phyloP scores from a whole-genome alignment of 2,888 invertebrate genomes.

The Quadroppia sp. region DNA sequence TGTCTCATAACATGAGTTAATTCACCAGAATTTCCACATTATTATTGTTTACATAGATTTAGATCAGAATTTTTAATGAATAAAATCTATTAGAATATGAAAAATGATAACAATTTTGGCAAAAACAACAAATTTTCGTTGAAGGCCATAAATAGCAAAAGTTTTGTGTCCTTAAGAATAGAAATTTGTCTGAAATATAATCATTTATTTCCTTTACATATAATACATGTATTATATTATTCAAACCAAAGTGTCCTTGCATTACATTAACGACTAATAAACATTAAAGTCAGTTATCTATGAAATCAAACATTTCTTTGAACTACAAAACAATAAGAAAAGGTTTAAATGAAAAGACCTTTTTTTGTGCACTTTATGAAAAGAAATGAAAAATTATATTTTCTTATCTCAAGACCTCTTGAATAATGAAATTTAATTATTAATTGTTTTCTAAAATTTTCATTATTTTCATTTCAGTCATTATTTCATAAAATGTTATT shows the following conservation, averaged over 20 bases:
- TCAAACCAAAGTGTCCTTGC: neutral
- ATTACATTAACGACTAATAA: conserved; percentile 5
- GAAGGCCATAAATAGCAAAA: neutral
- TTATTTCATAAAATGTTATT: too few species aligned
- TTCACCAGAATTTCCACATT: too few species aligned
- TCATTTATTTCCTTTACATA: neutral
- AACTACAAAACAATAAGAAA: neutral
- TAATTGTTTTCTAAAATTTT: too few species aligned
- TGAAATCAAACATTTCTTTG: neutral
- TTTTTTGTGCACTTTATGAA: neutral
- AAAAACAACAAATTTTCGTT: neutral
- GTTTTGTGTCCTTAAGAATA: neutral
- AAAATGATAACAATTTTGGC: too few species aligned
- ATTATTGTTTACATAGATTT: too few species aligned
- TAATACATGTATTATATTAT: neutral
- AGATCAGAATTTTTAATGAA: too few species aligned
- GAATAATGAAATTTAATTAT: too few species aligned
- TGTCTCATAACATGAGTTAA: too few species aligned
- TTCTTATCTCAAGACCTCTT: too few species aligned
- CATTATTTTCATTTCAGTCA: too few species aligned
- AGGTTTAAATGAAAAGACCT: neutral
- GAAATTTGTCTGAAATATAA: neutral
- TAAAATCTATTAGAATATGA: too few species aligned
- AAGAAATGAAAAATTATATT: too few species aligned
- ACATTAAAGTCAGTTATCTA: neutral